A percentile compares a stretch with the other conserved stretches of the same genome.
These are phyloP conservation scores for Nowickia ferox DNA, from an alignment of 2,888 invertebrate genomes.

Conservation along the genomic window DNA sequence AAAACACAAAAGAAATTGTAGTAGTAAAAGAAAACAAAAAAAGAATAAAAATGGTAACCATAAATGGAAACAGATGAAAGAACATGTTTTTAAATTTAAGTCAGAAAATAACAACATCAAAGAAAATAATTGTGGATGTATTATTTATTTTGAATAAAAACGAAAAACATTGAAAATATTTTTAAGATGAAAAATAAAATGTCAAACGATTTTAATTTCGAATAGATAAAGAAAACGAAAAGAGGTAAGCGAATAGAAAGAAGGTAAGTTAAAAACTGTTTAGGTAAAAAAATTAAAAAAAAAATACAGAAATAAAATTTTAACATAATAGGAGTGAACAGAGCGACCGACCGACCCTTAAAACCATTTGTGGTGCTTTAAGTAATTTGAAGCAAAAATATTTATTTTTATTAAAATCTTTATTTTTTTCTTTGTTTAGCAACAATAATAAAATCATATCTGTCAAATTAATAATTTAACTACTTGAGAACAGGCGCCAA, in stretches of 20 bases:
- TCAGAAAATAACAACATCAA: slow-evolving; percentile 52
- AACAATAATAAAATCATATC: too few species aligned
- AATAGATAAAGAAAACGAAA: not conserved
- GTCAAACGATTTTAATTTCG: not conserved
- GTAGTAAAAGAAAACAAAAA: slow-evolving; percentile 61
- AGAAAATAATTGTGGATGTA: slow-evolving; percentile 69
- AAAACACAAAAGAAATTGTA: slow-evolving; percentile 38
- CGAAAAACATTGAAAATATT: slow-evolving; percentile 70
- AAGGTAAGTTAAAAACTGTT: slow-evolving; percentile 6
- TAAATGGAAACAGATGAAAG: slow-evolving; percentile 42
- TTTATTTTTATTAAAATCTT: too few species aligned
- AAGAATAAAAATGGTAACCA: slow-evolving; percentile 45
- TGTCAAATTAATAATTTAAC: too few species aligned
- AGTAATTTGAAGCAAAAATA: too few species aligned
- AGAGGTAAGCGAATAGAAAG: not conserved
- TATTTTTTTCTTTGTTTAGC: too few species aligned
- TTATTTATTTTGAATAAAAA: slow-evolving; percentile 72
- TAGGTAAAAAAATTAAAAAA: too few species aligned
- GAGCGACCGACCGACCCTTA: too few species aligned
- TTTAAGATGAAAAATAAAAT: slow-evolving; percentile 59
- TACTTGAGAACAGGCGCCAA: too few species aligned
- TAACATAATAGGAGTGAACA: too few species aligned
- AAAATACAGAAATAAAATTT: too few species aligned
- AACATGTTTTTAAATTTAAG: slow-evolving; percentile 70
- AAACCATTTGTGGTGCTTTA: too few species aligned